These are phyloP conservation scores for Lithophane leautieri DNA, from an alignment of 2,888 invertebrate species.

Conservation along the genomic window DNA sequence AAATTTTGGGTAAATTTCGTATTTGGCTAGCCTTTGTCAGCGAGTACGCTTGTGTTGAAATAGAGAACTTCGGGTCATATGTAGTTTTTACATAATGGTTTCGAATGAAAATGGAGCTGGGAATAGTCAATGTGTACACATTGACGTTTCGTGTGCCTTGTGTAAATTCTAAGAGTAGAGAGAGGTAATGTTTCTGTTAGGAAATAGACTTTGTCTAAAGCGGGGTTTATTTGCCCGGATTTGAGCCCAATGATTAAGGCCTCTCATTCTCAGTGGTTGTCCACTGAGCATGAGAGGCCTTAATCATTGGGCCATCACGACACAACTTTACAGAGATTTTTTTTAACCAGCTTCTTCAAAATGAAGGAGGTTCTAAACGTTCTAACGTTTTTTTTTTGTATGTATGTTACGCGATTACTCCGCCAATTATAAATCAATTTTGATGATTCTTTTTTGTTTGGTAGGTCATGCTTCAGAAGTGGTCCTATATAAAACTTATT, in stretches of 20 bases:
- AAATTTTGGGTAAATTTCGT: conserved; percentile 55
- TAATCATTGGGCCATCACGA: neutral
- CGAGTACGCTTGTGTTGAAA: conserved; percentile 53
- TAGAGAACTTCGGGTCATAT: conserved; percentile 44
- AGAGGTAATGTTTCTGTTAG: neutral
- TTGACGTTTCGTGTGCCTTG: neutral
- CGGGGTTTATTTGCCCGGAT: too few species aligned
- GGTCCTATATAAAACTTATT: too few species aligned
- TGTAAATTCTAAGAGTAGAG: neutral
- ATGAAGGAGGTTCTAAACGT: too few species aligned
- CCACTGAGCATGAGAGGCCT: neutral
- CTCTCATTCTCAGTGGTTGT: too few species aligned
- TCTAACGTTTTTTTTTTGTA: too few species aligned
- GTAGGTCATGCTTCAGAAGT: too few species aligned
- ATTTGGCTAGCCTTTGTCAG: conserved; percentile 61
- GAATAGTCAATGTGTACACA: conserved; percentile 2
- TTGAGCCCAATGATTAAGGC: too few species aligned
- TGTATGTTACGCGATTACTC: too few species aligned
- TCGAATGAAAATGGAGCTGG: conserved; percentile 30
- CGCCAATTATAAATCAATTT: too few species aligned
- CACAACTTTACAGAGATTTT: neutral
- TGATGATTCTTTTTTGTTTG: too few species aligned
- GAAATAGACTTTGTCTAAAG: neutral
- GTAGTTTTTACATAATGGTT: conserved; percentile 48
- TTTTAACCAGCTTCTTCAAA: too few species aligned